A percentile compares a stretch with the other conserved stretches of the same genome.
Evolutionary conservation across 2,888 invertebrate genomes (phyloP).

Genomic region (Pollenia labialis): DNA sequence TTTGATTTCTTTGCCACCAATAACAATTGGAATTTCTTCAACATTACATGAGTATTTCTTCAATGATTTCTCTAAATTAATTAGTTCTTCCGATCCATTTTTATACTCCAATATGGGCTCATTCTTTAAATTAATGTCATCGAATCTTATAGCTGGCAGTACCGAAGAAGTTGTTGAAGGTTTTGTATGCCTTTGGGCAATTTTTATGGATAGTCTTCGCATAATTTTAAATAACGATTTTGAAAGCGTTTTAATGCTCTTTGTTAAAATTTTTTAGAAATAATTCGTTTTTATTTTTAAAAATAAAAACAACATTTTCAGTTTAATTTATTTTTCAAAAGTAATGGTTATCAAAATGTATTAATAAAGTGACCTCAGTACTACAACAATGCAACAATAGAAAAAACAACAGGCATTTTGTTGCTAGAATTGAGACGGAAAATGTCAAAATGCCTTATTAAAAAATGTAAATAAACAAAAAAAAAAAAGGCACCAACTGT

Average conservation of each 20-base stretch:
- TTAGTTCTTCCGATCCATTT: conserved; percentile 91
- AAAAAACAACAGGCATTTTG: too few relatives aligned
- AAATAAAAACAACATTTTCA: too few relatives aligned
- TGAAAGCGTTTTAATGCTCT: conserved; percentile 12
- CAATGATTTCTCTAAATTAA: conserved; percentile 89
- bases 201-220: conserved; percentile 1
- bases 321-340: too few relatives aligned
- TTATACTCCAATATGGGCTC: conserved; percentile 91
- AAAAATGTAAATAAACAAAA: too few relatives aligned
- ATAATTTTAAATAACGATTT: not conserved
- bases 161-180: not conserved
- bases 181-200: not conserved
- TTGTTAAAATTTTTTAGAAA: not conserved
- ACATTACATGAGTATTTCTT: conserved; percentile 86
- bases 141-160: conserved; percentile 86
- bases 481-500: too few relatives aligned
- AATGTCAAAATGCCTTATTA: too few relatives aligned
- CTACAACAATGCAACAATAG: too few relatives aligned
- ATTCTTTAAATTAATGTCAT: conserved; percentile 89
- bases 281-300: too few relatives aligned
- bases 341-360: too few relatives aligned
- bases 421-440: too few relatives aligned
- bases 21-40: conserved; percentile 95
- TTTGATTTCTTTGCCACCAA: conserved; percentile 93
- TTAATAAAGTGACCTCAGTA: too few relatives aligned